Conservation (phyloP, 2,888 invertebrate species). For the Cancer borealis region DNA sequence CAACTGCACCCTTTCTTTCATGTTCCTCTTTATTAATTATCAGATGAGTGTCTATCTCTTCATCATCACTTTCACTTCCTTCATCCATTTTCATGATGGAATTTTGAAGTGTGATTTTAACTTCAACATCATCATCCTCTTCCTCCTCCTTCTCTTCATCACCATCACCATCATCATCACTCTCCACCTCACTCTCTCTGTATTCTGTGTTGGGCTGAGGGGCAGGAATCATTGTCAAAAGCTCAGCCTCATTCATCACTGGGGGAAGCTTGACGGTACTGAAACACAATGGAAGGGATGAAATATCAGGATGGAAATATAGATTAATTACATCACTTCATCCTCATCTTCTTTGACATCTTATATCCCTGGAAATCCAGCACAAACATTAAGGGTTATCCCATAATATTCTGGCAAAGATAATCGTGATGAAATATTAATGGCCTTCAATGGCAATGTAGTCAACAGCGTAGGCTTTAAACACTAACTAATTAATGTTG, state of each 20-base stretch:
- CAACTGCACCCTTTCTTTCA: slow-evolving; percentile 20
- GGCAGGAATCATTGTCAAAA: slow-evolving; percentile 38
- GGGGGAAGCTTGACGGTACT: slow-evolving; percentile 5
- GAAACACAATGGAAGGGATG: background rate
- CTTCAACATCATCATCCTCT: slow-evolving; percentile 7
- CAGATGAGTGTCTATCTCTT: background rate
- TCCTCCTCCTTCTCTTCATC: slow-evolving; percentile 24
- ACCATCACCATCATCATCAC: slow-evolving; percentile 10
- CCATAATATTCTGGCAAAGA: background rate
- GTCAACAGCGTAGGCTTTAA: background rate
- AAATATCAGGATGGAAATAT: background rate
- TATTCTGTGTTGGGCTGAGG: background rate
- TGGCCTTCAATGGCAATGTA: background rate
- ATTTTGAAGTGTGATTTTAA: slow-evolving; percentile 47
- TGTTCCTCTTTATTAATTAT: background rate
- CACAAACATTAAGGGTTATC: background rate
- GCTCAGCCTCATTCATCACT: slow-evolving; percentile 15
- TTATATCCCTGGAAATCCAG: background rate
- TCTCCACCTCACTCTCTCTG: background rate
- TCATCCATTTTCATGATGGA: slow-evolving; percentile 55
- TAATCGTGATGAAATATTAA: background rate
- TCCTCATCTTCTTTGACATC: background rate
- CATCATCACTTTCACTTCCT: slow-evolving; percentile 45
- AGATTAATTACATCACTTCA: background rate
- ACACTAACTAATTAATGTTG: no score